These are phyloP conservation scores for Ctenoplectra terminalis DNA, from an alignment of 1,140 invertebrate species.

Conservation along the genomic window DNA sequence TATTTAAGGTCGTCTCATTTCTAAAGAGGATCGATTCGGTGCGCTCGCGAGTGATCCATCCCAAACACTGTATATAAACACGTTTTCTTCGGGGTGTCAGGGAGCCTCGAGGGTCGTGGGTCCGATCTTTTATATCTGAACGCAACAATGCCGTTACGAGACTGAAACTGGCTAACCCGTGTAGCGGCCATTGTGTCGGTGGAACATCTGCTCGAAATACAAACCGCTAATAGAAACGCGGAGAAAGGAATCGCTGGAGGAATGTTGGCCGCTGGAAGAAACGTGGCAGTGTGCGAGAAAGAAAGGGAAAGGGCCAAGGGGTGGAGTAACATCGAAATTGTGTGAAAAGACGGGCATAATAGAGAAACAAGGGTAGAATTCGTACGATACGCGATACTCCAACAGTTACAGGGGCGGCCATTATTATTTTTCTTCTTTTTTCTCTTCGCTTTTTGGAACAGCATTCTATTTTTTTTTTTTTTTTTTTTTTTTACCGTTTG, in stretches of 20 bases:
- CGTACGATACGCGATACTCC: constrained; percentile 31
- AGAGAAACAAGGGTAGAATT: constrained; percentile 46
- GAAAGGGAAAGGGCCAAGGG: neutral
- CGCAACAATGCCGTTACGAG: constrained; percentile 72
- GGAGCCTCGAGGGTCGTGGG: neutral
- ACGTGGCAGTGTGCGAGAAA: constrained; percentile 14
- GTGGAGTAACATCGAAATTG: constrained; percentile 47
- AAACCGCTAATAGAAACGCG: constrained; percentile 81
- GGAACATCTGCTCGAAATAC: constrained; percentile 81
- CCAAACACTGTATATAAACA: constrained; percentile 52
- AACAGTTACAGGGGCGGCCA: neutral
- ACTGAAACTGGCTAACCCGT: constrained; percentile 76
- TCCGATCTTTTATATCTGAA: constrained; percentile 76
- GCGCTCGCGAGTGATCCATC: constrained; percentile 20
- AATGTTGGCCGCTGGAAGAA: constrained; percentile 29
- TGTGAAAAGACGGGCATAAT: constrained; percentile 55
- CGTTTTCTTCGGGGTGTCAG: constrained; percentile 50
- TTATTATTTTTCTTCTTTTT: neutral
- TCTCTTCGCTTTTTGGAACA: no score
- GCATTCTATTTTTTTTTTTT: no score
- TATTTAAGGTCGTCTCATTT: neutral
- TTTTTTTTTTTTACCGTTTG: neutral
- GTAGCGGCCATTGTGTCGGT: constrained; percentile 71
- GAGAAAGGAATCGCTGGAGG: constrained; percentile 62
- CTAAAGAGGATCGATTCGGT: neutral